Conservation (phyloP, 2,113 vertebrate genomes). For the Verasper variegatus region DNA sequence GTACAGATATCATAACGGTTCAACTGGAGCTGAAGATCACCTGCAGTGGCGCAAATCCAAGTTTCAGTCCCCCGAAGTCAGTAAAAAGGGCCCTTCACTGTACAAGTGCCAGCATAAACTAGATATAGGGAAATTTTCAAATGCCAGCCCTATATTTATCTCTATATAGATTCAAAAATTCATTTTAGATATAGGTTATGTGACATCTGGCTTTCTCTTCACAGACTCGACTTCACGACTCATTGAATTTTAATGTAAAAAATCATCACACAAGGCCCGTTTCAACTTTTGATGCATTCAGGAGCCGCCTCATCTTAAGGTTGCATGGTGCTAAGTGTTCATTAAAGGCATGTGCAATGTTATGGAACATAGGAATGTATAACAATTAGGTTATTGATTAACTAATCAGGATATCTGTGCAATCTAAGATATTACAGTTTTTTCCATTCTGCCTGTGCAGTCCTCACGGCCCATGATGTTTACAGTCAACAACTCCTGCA, state of each 20-base stretch:
- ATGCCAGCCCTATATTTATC: slow-evolving; percentile 59
- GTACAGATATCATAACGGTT: slow-evolving; percentile 37
- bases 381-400: slow-evolving; percentile 68
- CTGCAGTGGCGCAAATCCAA: slow-evolving; percentile 21
- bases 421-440: slow-evolving; percentile 61
- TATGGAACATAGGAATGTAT: slow-evolving; percentile 80
- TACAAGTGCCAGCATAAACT: slow-evolving; percentile 58
- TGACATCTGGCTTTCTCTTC: slow-evolving; percentile 33
- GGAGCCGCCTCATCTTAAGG: slow-evolving; percentile 77
- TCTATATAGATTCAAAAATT: slow-evolving; percentile 29
- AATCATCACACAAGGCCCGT: slow-evolving; percentile 55
- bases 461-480: slow-evolving; percentile 66
- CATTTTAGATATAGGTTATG: slow-evolving; percentile 20
- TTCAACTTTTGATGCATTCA: slow-evolving; percentile 62
- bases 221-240: slow-evolving; percentile 21
- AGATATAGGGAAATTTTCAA: slow-evolving; percentile 49
- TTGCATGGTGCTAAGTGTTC: slow-evolving; percentile 83
- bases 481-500: slow-evolving; percentile 57
- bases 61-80: slow-evolving; percentile 10
- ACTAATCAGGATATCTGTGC: slow-evolving; percentile 69
- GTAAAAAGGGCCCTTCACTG: neutral
- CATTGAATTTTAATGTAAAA: slow-evolving; percentile 51
- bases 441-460: slow-evolving; percentile 66
- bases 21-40: slow-evolving; percentile 22
- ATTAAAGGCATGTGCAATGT: slow-evolving; percentile 82